Base-by-base conservation (phyloP, 2,888 invertebrate genomes). In the Macrosoma leucophasiata region DNA sequence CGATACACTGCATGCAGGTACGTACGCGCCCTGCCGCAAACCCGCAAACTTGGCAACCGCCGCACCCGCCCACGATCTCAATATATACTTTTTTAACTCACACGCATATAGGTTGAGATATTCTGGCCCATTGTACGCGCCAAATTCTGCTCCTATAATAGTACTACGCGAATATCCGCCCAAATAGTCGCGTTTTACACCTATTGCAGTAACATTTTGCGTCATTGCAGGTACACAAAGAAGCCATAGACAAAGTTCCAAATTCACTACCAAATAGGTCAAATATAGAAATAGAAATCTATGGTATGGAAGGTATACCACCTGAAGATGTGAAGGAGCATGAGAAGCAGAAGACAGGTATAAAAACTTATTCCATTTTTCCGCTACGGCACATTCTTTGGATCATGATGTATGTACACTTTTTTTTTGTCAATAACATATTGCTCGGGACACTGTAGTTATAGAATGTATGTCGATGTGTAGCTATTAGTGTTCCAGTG, bases 271-370 rank as follows among this genome's bases (percentile, higher is more conserved):
- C 98, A 58, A 96, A 96, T 84, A 90, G 98, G 71, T 96, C 96
- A 65, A 97, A 97, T 85, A 97, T 97, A 70, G 98, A 98, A 86
- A 95, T 99, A 75, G 99, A 99, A 88, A 98, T 99, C 65, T 99
- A 99, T 87, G 99, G 99, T 52, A 99, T 99, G 98, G 98, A 99
- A 88, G 99, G 99, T 55, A 98, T 99, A 62, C 99, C 99, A 15
- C 90, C 94, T 33, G 95, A 94, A 58, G 98, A 98, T 86, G 74
- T 97, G 45, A 93, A 93, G 69, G 96, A 96, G 67, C 98, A 98
- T 79, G 97, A 98, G 79, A 89, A 91, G 57, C 93, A 94, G 68
- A 93, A 95, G 68, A 85, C 88, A 78, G 85, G 85, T 85, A 82
- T 79, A 77, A 72, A 74, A 64, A 64, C 45, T 49, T 58, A 59